Evolutionary conservation across 1,140 invertebrate genomes (phyloP), one percentile per base, ranked within the genome.

Genomic region (Euwallacea similis): DNA sequence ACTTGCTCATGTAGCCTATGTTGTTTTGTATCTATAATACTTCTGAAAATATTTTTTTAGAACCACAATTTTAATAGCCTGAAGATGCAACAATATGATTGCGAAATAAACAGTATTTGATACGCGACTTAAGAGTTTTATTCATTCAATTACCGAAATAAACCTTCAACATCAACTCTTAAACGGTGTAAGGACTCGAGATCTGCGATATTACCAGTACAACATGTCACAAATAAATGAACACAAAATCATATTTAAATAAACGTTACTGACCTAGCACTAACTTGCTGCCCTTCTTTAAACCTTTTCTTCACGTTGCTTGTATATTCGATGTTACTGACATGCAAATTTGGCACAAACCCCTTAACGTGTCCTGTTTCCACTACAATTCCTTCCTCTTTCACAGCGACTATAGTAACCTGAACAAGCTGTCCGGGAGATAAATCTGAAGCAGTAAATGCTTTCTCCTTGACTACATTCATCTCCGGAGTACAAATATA

Each of bases 401-500:
- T 71, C 11, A 81, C 73, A 46, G 78, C 72, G 42, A 79, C 64
- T 1, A 90, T 79, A 7, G 63, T 81, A 0, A 84, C 87, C 7
- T 82, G 76, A 0, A 88, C 78, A 46, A 84, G 56, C 21, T 87
- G 81, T 0, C 89, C 89, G 0, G 83, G 67, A 61, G 80, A 75
- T 0, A 89, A 74, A 75, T 88, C 85, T n/a, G 78, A 75, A 3
- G 81, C 61, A 0, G 79, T 80, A 53, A 87, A 85, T 72, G 81
- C 75, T 58, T 84, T 84, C 56, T 86, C 79, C 43, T 86, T 78
- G 0, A 90, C 67, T 2, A 87, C 42, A 9, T 82, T 77, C 63
- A 83, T 79, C 77, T 88, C 83, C 77, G 88, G 85, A 1, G 86
- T 83, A 71, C 87, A 88, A 46, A 88, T 81, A 72, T 86, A 89